Percentiles rank a stretch among this genome's conserved stretches.
Conservation (phyloP, 2,113 vertebrate species). For the Polypterus bichir region DNA sequence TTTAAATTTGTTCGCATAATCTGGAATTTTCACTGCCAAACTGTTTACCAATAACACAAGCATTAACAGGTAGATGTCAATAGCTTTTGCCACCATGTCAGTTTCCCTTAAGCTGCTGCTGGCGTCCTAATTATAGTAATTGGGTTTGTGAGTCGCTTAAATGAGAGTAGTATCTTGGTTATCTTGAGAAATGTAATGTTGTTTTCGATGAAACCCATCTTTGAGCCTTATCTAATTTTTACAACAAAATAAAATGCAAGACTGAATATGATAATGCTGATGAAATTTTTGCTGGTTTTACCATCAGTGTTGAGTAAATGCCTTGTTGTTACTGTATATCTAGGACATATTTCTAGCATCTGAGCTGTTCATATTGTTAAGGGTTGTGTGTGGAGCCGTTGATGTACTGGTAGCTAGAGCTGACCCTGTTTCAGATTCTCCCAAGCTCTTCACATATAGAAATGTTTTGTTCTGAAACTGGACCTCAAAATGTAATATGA, state of each 20-base stretch:
- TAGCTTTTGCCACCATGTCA: conserved; percentile 27
- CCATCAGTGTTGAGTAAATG: too few relatives aligned
- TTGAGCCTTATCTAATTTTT: not conserved
- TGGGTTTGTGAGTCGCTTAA: conserved; percentile 23
- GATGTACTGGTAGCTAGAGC: too few relatives aligned
- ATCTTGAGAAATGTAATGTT: not conserved
- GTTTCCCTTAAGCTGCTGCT: conserved; percentile 1
- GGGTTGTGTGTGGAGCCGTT: too few relatives aligned
- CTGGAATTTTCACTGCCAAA: conserved; percentile 15
- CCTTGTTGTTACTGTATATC: too few relatives aligned
- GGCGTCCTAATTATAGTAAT: conserved; percentile 31
- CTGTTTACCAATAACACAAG: conserved; percentile 26
- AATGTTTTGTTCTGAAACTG: too few relatives aligned
- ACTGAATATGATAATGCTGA: too few relatives aligned
- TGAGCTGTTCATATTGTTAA: too few relatives aligned
- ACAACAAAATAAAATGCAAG: not conserved
- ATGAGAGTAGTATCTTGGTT: not conserved
- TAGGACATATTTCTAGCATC: too few relatives aligned
- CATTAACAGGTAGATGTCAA: conserved; percentile 26
- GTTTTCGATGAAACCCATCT: not conserved
- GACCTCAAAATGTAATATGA: too few relatives aligned
- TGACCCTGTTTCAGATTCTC: too few relatives aligned
- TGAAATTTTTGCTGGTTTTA: too few relatives aligned
- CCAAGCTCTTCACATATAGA: too few relatives aligned
- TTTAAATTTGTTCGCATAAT: not conserved